Evolutionary conservation across 2,888 invertebrate genomes (phyloP), one percentile per base, ranked within the genome.

Genomic region (Troides aeacus): DNA sequence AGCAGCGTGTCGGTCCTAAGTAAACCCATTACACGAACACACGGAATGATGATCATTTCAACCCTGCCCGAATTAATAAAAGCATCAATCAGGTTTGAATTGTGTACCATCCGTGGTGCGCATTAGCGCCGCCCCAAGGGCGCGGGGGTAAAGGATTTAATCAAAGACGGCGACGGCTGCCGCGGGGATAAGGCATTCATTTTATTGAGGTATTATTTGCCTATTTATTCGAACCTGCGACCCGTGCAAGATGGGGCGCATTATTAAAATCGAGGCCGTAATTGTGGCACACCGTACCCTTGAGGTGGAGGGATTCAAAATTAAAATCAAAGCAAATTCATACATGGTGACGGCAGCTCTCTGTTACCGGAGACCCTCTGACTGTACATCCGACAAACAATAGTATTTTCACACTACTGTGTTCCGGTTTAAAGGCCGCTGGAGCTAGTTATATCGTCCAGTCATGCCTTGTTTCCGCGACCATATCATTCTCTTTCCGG

Each of bases 121-220:
- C 18, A 56, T 30, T 62, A 62, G 36, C 59, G 50, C 10, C 1
- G 17, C 18, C 50, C 60, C 68, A 3, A 3, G 58, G 64, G 30
- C 59, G 36, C 17, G 53, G 36, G 68, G n/a, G 60, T 60, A 36
- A 60, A 60, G 53, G 46, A 10, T 69, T 69, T 69, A 69, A 69
- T 69, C 68, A 69, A 64, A 57, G 58, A 23, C 65, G 42, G 58
- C 21, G 62, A 24, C 67, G 56, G 67, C 24, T 62, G 68, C 36
- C 60, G 23, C 30, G n/a, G 23, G 15, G 60, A 60, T 68, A 23
- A 67, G 60, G 15, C 21, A 21, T 61, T 56, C 53, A 23, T 67
- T 62, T 64, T 64, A 69, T 64, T 64, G 50, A 59, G 53, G 60
- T 60, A 60, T 64, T 60, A 69, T 69, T 60, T 69, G 64, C 57